Base-by-base conservation (phyloP, 2,888 invertebrate species). In the Gastrophysa polygoni region DNA sequence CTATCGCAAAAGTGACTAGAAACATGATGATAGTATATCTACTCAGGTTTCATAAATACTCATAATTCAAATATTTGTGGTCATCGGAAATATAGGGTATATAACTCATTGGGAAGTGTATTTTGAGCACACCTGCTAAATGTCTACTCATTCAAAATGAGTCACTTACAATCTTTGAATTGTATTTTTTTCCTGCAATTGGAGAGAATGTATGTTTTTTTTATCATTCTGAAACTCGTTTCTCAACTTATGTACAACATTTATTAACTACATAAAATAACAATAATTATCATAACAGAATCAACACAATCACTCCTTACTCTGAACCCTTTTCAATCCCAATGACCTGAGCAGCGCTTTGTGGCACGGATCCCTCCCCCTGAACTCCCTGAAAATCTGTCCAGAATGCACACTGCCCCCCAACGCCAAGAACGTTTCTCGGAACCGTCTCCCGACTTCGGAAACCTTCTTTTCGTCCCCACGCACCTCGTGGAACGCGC, bases 341-440 rank as follows among this genome's bases (percentile, higher is more conserved):
- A 76, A 63, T 63, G 86, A 86, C 70, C 86, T 88, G 0, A 96
- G 81, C 38, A 96, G 81, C 0, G 95, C 93, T 76, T 92, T 90
- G 0, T 91, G 89, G 1, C 92, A 92, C 0, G 96, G 96, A 82
- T 98, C 96, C 52, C 97, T 86, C 0, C 97, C 97, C 66, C 95
- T 86, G 82, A 97, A 98, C 76, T 91, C 86, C 60, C 96, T 85
- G 82, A 98, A 98, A 5, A 95, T 88, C 83, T 96, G 93, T 65
- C 87, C 88, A 0, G 94, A 89, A 68, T 92, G 89, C 68, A 90
- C 87, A 64, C 91, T 89, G 2, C 96, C 95, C 6, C 95, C 96
- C 2, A 89, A 84, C 0, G 92, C 86, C 65, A 98, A 84, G 82
- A 92, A 94, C 1, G 94, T 95, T 60, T 93, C 90, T 69, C 91